Conservation (phyloP, 2,113 vertebrate genomes). For the Litocranius walleri region DNA sequence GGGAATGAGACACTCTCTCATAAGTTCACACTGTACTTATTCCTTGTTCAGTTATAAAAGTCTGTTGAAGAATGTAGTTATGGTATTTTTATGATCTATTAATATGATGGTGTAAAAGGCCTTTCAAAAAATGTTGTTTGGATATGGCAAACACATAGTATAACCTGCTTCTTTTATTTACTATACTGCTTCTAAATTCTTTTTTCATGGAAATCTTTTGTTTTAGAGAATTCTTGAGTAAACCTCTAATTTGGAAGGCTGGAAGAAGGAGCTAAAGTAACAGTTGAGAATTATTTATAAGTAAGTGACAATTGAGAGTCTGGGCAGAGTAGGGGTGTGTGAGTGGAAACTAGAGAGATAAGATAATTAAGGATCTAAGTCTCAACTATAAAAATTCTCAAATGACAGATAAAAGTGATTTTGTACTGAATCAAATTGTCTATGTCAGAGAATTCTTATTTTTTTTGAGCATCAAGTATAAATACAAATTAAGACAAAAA, state of each 20-base stretch:
- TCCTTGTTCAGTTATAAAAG: background rate
- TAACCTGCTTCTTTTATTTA: background rate
- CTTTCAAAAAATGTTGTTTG: background rate
- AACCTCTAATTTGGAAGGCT: background rate
- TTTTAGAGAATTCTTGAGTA: background rate
- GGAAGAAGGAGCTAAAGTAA: background rate
- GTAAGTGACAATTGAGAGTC: background rate
- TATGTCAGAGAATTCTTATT: background rate
- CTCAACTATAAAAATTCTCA: background rate
- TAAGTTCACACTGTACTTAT: background rate
- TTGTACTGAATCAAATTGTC: conserved; percentile 16
- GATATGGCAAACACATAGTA: background rate
- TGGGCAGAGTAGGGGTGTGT: background rate
- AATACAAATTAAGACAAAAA: conserved; percentile 39
- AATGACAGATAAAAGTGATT: background rate
- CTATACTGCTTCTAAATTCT: background rate
- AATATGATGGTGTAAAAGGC: background rate
- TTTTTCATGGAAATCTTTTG: background rate
- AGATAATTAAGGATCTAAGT: background rate
- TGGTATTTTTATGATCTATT: background rate
- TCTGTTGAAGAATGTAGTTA: background rate
- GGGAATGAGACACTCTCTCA: background rate
- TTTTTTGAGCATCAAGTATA: conserved; percentile 5
- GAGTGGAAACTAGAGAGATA: background rate
- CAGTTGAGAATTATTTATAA: background rate